Percentiles rank a stretch among this genome's conserved stretches.
Conservation (phyloP, 2,113 vertebrate species). For the Sciurus niger region DNA sequence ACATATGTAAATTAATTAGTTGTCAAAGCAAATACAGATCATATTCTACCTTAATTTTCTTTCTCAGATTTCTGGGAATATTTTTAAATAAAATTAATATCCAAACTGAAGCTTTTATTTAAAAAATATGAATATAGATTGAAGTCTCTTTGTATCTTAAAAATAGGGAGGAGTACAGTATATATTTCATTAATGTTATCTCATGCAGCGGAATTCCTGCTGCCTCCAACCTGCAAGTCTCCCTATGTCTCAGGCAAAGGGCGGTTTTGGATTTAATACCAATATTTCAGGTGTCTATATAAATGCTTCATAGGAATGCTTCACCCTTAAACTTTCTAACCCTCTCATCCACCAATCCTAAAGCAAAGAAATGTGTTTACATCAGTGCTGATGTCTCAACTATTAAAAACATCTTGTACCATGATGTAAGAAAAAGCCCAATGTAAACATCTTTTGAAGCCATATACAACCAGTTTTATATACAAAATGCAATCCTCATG, state of each 20-base stretch:
- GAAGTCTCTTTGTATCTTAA: background rate
- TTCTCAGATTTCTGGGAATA: constrained; percentile 29
- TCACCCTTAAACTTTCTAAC: background rate
- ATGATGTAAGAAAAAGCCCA: background rate
- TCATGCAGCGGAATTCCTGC: background rate
- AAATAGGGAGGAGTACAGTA: background rate
- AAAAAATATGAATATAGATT: background rate
- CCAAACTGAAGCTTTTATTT: background rate
- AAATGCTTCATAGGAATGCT: background rate
- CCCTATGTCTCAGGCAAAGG: background rate
- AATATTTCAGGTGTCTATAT: background rate
- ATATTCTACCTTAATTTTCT: constrained; percentile 45
- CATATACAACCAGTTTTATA: background rate
- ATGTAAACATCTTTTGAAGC: background rate
- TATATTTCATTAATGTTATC: background rate
- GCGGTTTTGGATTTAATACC: background rate
- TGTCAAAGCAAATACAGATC: constrained; percentile 57
- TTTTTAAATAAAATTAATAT: constrained; percentile 59
- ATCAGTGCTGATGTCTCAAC: background rate
- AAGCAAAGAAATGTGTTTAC: background rate
- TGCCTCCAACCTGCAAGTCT: background rate
- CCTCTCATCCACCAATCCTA: background rate
- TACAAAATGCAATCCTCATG: background rate
- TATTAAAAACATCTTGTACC: background rate
- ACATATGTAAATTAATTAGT: constrained; percentile 35